These are phyloP conservation scores for Microplitis manilae DNA, from an alignment of 2,888 invertebrate species.

Conservation along the genomic window DNA sequence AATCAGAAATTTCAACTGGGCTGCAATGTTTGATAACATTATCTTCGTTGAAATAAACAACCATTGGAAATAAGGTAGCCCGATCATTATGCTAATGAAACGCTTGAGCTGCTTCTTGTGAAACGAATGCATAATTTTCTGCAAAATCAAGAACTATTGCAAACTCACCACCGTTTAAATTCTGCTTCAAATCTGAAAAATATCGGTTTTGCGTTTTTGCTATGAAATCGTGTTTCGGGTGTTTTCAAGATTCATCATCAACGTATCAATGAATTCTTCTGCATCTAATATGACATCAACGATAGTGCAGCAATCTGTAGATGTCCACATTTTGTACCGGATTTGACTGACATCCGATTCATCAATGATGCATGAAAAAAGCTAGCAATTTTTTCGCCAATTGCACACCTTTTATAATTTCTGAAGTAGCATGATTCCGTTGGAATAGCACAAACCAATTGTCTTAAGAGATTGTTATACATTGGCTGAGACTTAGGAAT, in stretches of 20 bases:
- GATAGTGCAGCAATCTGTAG: too few species aligned
- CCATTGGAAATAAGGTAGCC: too few species aligned
- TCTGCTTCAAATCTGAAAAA: not conserved
- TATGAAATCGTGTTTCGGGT: too few species aligned
- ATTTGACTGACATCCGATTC: too few species aligned
- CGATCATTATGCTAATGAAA: too few species aligned
- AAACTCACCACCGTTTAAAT: not conserved
- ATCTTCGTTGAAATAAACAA: not conserved
- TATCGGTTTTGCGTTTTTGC: not conserved
- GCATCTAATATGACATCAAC: too few species aligned
- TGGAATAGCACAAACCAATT: not conserved
- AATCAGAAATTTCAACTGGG: conserved; percentile 11
- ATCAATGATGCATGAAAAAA: too few species aligned
- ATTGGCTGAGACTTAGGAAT: not conserved
- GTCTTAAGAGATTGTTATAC: not conserved
- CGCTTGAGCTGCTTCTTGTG: not conserved
- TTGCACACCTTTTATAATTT: not conserved
- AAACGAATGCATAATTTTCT: conserved; percentile 15
- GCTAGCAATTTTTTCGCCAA: not conserved
- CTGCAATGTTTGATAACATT: not conserved
- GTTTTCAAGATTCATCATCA: too few species aligned
- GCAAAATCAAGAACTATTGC: conserved; percentile 1
- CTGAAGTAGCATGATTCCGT: not conserved
- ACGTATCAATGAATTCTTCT: too few species aligned
- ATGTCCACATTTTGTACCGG: too few species aligned